Percentiles rank a stretch among this genome's conserved stretches.
Evolutionary conservation across 2,113 vertebrate species (phyloP).

Genomic region (Columba livia): DNA sequence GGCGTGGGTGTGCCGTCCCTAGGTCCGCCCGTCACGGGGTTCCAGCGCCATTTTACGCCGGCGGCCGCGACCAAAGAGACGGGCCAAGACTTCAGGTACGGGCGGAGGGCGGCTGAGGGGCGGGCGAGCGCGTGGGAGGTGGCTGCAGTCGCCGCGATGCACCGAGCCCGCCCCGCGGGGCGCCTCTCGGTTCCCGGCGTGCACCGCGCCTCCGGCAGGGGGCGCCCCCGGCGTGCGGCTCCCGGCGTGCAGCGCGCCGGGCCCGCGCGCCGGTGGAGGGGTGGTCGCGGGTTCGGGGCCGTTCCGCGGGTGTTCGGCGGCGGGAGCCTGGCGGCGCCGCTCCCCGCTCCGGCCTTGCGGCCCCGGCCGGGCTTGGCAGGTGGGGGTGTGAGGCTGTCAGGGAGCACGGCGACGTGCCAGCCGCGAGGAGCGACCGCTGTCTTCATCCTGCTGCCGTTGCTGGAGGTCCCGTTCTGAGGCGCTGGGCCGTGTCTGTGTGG

Average conservation of each 20-base stretch:
- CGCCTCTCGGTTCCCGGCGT: not conserved
- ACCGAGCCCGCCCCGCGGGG: too few relatives aligned
- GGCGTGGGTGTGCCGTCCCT: not conserved
- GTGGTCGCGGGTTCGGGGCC: too few relatives aligned
- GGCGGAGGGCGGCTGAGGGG: not conserved
- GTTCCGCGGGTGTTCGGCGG: too few relatives aligned
- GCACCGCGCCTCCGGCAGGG: not conserved
- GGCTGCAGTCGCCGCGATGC: not conserved
- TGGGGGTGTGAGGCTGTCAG: rapidly evolving
- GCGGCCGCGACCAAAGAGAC: not conserved
- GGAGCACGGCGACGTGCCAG: not conserved
- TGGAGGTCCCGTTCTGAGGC: not conserved
- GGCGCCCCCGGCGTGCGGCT: not conserved
- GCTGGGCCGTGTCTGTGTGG: rapidly evolving
- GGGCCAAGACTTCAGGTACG: constrained; percentile 14
- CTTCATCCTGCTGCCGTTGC: rapidly evolving
- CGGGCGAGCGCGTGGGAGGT: not conserved
- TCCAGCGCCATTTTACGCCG: constrained; percentile 14
- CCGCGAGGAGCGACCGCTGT: not conserved
- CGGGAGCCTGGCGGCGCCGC: rapidly evolving
- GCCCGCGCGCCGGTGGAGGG: not conserved
- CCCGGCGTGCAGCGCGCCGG: not conserved
- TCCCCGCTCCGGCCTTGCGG: rapidly evolving
- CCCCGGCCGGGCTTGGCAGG: not conserved
- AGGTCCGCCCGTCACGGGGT: not conserved